phyloP scores from a whole-genome alignment of 53 echinoderm and acorn worm species.

The Hippasteria phrygiana region DNA sequence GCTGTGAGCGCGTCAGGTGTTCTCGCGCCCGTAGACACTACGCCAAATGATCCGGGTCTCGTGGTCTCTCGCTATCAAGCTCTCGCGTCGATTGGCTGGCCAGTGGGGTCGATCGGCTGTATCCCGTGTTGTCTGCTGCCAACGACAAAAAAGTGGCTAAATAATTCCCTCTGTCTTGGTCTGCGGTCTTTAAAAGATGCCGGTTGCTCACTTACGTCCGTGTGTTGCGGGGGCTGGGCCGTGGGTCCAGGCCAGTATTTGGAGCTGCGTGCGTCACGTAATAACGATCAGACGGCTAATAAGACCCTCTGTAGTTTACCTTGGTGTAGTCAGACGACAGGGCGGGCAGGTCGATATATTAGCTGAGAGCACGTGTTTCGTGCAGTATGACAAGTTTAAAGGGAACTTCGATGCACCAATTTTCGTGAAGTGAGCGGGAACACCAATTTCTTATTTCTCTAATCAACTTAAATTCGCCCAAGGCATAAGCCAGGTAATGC shows the following conservation, averaged over 20 bases:
- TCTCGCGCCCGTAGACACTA: not conserved
- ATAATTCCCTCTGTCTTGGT: slow-evolving; percentile 16
- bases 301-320: slow-evolving; percentile 35
- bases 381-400: slow-evolving; percentile 16
- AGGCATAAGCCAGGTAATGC: not conserved
- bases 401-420: not conserved
- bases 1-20: slow-evolving; percentile 10
- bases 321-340: slow-evolving; percentile 42
- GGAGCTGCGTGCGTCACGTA: slow-evolving; percentile 53
- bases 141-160: slow-evolving; percentile 31
- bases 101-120: slow-evolving; percentile 9
- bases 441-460: not conserved
- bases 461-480: not conserved
- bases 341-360: slow-evolving; percentile 28
- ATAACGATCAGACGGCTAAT: slow-evolving; percentile 58
- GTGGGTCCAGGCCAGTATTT: slow-evolving; percentile 23
- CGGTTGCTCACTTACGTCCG: slow-evolving; percentile 41
- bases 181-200: slow-evolving; percentile 17
- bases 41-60: slow-evolving; percentile 25
- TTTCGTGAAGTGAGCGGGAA: slow-evolving; percentile 4
- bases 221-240: slow-evolving; percentile 38
- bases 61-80: not conserved
- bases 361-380: slow-evolving; percentile 38
- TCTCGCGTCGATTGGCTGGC: not conserved
- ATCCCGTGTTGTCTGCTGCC: slow-evolving; percentile 42